phyloP scores from a whole-genome alignment of 2,797 vertebrate genomes.

The Ctenopoma kingsleyae region DNA sequence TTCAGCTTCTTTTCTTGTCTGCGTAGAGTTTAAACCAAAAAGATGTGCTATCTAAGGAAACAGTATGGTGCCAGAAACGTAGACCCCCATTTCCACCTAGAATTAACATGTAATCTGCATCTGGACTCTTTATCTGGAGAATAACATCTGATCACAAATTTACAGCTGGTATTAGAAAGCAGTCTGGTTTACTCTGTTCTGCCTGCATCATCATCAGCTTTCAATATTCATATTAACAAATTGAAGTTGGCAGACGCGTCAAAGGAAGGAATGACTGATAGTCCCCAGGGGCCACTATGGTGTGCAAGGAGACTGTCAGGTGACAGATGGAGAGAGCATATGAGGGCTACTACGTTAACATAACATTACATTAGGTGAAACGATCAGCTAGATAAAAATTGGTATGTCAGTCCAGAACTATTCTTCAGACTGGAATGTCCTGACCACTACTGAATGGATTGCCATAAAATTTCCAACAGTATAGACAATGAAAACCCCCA shows the following conservation, averaged over 20 bases:
- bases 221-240: background rate
- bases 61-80: background rate
- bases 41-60: background rate
- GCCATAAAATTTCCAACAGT: background rate
- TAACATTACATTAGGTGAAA: too few species aligned
- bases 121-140: slow-evolving; percentile 12
- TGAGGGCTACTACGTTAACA: too few species aligned
- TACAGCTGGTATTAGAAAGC: background rate
- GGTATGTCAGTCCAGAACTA: background rate
- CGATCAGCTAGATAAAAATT: too few species aligned
- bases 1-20: background rate
- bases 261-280: background rate
- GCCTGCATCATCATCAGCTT: background rate
- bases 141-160: slow-evolving; percentile 9
- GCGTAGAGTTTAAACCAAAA: background rate
- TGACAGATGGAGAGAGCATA: too few species aligned
- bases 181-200: background rate
- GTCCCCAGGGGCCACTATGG: background rate
- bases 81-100: background rate
- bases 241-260: slow-evolving; percentile 6
- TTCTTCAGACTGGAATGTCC: background rate
- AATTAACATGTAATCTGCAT: slow-evolving; percentile 1
- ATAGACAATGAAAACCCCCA: background rate
- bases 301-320: too few species aligned
- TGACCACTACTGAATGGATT: too few species aligned